phyloP scores from a whole-genome alignment of 2,797 vertebrate genomes.

The Fringilla coelebs region DNA sequence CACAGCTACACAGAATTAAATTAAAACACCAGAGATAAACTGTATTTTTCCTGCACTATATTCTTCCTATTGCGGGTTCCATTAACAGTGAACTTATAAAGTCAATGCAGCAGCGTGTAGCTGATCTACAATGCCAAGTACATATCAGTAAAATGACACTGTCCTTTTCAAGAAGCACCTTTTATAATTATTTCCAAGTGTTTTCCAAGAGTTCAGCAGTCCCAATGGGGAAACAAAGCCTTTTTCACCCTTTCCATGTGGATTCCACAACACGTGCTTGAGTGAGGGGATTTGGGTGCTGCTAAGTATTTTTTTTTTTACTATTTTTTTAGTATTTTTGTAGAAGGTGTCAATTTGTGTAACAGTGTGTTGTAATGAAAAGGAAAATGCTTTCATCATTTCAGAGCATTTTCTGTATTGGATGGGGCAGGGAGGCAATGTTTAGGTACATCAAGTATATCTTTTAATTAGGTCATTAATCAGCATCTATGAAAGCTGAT shows the following conservation, averaged over 20 bases:
- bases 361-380: background rate
- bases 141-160: background rate
- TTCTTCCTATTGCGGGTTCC: background rate
- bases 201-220: background rate
- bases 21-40: background rate
- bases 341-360: background rate
- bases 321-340: background rate
- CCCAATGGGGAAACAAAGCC: background rate
- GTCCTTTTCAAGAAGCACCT: background rate
- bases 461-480: slow-evolving; percentile 36
- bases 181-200: background rate
- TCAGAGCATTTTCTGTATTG: background rate
- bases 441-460: background rate
- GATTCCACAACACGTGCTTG: background rate
- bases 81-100: background rate
- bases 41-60: background rate
- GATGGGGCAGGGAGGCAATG: background rate
- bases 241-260: background rate
- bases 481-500: background rate
- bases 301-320: background rate
- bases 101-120: background rate
- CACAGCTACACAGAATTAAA: background rate
- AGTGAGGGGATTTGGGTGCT: background rate
- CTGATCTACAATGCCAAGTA: background rate
- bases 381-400: background rate